Conservation (phyloP, 2,888 invertebrate genomes). For the Exephanes ischioxanthus region DNA sequence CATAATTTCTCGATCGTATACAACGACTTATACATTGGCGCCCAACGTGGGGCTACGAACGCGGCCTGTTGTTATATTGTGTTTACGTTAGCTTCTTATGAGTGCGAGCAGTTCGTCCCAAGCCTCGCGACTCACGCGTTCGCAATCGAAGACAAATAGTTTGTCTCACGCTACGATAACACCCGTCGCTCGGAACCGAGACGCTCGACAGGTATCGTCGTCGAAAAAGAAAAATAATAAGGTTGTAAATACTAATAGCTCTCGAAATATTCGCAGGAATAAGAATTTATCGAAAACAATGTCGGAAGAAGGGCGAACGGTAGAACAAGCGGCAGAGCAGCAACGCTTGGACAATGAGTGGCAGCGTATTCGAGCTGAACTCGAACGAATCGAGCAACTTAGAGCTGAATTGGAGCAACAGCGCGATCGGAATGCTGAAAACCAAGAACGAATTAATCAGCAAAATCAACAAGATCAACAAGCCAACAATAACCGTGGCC, state of each 20-base stretch:
- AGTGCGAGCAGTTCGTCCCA: no score
- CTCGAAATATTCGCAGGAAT: background rate
- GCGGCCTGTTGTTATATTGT: no score
- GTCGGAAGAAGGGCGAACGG: background rate
- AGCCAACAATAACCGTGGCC: background rate
- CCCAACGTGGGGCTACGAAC: no score
- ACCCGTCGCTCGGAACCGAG: no score
- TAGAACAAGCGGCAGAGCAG: background rate
- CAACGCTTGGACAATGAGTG: constrained; percentile 19
- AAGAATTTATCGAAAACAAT: background rate
- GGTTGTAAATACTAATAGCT: background rate
- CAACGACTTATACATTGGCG: no score
- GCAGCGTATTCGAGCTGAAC: constrained; percentile 29
- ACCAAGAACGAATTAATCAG: background rate
- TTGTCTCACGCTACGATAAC: no score
- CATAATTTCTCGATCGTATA: no score
- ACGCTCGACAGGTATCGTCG: no score
- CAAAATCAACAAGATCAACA: background rate
- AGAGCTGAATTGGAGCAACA: background rate
- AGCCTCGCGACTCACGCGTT: no score
- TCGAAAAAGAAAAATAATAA: no score
- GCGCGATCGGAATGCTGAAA: background rate
- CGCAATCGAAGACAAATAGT: no score
- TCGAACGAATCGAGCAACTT: constrained; percentile 6
- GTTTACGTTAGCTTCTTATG: no score